Percentiles rank a stretch among this genome's conserved stretches.
Evolutionary conservation across 2,113 vertebrate species (phyloP).

Genomic region (Sylvietta virens): DNA sequence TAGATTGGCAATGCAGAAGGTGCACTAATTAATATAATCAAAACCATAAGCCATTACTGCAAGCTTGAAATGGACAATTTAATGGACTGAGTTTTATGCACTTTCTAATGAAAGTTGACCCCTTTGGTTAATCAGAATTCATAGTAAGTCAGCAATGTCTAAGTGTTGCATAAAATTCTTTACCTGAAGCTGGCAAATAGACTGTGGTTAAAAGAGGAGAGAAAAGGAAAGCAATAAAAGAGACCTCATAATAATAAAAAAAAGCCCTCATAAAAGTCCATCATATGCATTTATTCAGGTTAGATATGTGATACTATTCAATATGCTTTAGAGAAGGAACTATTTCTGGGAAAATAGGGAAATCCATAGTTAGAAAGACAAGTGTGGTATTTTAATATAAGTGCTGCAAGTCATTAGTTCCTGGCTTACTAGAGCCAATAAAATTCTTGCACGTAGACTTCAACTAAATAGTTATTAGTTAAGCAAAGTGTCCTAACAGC

Average conservation of each 20-base stretch:
- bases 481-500: not conserved
- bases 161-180: not conserved
- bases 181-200: not conserved
- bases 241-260: slow-evolving; percentile 17
- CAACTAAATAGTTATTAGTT: not conserved
- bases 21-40: slow-evolving; percentile 47
- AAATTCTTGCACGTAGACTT: not conserved
- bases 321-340: not conserved
- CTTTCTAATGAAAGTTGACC: slow-evolving; percentile 49
- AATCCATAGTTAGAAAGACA: not conserved
- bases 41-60: slow-evolving; percentile 17
- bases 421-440: not conserved
- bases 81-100: slow-evolving; percentile 49
- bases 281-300: not conserved
- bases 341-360: not conserved
- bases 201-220: not conserved
- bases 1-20: not conserved
- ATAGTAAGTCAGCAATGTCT: not conserved
- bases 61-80: slow-evolving; percentile 17
- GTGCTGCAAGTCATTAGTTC: not conserved
- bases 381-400: not conserved
- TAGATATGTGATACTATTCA: not conserved
- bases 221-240: not conserved
- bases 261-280: slow-evolving; percentile 8
- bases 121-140: slow-evolving; percentile 48